These are phyloP conservation scores for Aphelenchoides fujianensis DNA, from an alignment of 1,140 invertebrate genomes.

Conservation along the genomic window DNA sequence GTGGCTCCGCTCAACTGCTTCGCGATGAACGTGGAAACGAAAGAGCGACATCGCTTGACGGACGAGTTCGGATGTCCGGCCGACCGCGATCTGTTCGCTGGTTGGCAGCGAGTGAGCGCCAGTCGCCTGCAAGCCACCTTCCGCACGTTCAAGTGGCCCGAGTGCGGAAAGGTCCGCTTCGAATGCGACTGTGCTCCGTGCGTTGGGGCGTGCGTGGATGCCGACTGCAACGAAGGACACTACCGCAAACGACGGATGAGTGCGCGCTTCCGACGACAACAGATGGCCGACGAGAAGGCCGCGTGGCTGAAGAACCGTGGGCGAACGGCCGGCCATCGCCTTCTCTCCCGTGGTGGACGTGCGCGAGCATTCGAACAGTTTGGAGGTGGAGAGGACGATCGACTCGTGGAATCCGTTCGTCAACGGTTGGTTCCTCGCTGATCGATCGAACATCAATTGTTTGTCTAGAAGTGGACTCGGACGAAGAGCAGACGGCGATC, in stretches of 20 bases:
- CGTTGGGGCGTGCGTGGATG: conserved; percentile 38
- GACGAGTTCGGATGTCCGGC: conserved; percentile 54
- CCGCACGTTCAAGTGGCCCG: conserved; percentile 61
- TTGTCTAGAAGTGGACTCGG: neutral
- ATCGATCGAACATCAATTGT: no score
- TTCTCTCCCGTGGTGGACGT: conserved; percentile 6
- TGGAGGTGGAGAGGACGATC: no score
- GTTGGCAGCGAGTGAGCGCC: conserved; percentile 41
- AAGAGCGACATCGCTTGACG: conserved; percentile 54
- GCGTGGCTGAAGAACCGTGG: neutral
- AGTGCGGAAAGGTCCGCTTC: conserved; percentile 56
- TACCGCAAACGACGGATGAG: neutral
- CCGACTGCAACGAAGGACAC: neutral
- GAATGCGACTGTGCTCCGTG: conserved; percentile 60
- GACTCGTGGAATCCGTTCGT: no score
- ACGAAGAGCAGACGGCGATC: neutral
- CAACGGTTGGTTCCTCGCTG: no score
- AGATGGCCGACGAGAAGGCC: neutral
- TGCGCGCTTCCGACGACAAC: neutral
- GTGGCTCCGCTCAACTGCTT: conserved; percentile 56
- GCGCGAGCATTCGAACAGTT: neutral
- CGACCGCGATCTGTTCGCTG: conserved; percentile 53
- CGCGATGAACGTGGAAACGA: conserved; percentile 56
- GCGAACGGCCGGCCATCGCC: neutral
- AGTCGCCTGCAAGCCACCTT: conserved; percentile 34